Percentiles rank a stretch among this genome's conserved stretches.
phyloP scores from a whole-genome alignment of 2,888 invertebrate species.

The Carterocephalus palaemon region DNA sequence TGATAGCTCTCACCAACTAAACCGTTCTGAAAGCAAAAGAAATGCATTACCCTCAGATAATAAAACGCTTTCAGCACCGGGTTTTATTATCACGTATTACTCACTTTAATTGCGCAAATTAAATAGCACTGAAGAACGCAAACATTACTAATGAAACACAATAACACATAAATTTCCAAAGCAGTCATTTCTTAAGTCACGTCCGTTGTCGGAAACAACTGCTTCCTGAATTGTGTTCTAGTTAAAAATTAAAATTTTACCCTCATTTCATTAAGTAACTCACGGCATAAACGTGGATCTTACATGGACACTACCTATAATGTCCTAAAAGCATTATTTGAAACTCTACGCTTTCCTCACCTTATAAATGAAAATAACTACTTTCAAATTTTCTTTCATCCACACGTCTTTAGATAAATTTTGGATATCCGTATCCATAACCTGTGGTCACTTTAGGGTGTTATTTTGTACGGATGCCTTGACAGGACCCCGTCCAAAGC shows the following conservation, averaged over 20 bases:
- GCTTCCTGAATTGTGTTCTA: conserved; percentile 58
- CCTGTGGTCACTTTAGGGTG: no score
- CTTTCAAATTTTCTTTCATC: no score
- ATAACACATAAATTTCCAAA: conserved; percentile 38
- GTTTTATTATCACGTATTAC: conserved; percentile 20
- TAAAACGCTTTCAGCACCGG: conserved; percentile 13
- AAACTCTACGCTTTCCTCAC: conserved; percentile 24
- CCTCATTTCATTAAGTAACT: conserved; percentile 38
- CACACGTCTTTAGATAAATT: no score
- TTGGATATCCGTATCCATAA: no score
- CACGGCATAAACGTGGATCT: conserved; percentile 29
- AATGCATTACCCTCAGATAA: conserved; percentile 9
- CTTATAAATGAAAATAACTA: no score
- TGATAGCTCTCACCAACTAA: not conserved
- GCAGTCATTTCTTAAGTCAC: conserved; percentile 49
- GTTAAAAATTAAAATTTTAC: conserved; percentile 51
- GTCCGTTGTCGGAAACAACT: conserved; percentile 63
- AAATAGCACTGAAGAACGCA: conserved; percentile 25
- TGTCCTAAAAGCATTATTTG: conserved; percentile 30
- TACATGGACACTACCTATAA: conserved; percentile 26
- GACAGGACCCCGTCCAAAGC: no score
- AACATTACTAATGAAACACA: conserved; percentile 29
- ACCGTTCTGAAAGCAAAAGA: not conserved
- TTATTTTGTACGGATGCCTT: no score
- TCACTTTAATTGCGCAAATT: conserved; percentile 23